Percentiles rank a stretch among this genome's conserved stretches.
phyloP scores from a whole-genome alignment of 2,797 vertebrate genomes.

The Argyrosomus regius region DNA sequence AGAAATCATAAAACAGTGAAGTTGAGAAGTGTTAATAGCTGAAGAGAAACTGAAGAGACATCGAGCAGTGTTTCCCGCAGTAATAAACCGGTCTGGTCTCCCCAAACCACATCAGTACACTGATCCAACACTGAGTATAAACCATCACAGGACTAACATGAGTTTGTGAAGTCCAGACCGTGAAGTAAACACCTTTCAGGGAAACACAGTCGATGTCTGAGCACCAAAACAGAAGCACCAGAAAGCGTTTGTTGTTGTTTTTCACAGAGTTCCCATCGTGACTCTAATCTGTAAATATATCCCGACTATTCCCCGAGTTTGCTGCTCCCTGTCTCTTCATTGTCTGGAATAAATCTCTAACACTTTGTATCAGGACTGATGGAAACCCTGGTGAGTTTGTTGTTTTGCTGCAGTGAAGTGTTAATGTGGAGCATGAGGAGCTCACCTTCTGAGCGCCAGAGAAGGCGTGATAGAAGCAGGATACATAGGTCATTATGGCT shows the following conservation, averaged over 20 bases:
- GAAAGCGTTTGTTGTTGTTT: slow-evolving; percentile 18
- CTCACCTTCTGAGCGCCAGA: slow-evolving; percentile 99
- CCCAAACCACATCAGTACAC: slow-evolving; percentile 8
- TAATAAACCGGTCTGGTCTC: slow-evolving; percentile 19
- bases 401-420: slow-evolving; percentile 4
- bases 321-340: background rate
- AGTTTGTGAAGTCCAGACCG: slow-evolving; percentile 19
- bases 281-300: background rate
- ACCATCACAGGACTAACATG: background rate
- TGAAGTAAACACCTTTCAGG: background rate
- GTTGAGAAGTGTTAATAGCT: slow-evolving; percentile 54
- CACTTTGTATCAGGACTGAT: background rate
- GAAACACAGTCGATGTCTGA: slow-evolving; percentile 43
- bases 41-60: slow-evolving; percentile 42
- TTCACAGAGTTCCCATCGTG: slow-evolving; percentile 47
- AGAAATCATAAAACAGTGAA: background rate
- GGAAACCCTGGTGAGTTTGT: slow-evolving; percentile 42
- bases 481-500: slow-evolving; percentile 99
- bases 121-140: background rate
- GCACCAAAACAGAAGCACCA: slow-evolving; percentile 42
- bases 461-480: slow-evolving; percentile 99
- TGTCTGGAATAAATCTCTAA: background rate
- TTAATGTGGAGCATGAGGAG: slow-evolving; percentile 49
- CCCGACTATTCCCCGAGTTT: background rate
- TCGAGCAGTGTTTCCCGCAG: slow-evolving; percentile 48